A percentile compares a stretch with the other conserved stretches of the same genome.
Conservation (phyloP, 53 echinoderm and acorn worm species). For the Echinarachnius parma region DNA sequence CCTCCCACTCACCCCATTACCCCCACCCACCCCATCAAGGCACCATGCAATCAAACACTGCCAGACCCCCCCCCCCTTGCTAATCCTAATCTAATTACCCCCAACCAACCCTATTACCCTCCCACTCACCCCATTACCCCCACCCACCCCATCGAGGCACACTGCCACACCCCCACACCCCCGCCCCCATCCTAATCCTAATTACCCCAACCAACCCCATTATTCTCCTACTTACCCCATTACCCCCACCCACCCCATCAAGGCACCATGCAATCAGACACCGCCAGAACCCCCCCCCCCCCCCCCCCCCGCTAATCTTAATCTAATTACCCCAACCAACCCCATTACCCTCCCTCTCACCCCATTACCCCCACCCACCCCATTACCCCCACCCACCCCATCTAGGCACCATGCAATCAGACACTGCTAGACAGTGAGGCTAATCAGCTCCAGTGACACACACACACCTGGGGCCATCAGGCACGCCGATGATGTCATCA, state of each 20-base stretch:
- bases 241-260: not conserved
- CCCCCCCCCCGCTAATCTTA: not conserved
- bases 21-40: not conserved
- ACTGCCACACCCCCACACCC: not conserved
- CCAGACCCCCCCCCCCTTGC: not conserved
- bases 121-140: not conserved
- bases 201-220: not conserved
- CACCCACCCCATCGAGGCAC: not conserved
- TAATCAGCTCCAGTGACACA: too few species aligned
- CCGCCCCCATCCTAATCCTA: not conserved
- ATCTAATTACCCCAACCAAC: too few species aligned
- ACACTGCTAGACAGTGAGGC: too few species aligned
- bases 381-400: not conserved
- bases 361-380: not conserved
- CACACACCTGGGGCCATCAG: too few species aligned
- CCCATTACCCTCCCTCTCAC: not conserved
- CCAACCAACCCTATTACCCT: not conserved
- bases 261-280: not conserved
- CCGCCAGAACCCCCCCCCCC: not conserved
- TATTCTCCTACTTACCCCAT: not conserved
- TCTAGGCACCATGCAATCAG: too few species aligned
- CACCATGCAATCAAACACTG: not conserved
- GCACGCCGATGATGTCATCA: too few species aligned
- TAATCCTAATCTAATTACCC: not conserved
- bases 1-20: not conserved